A percentile compares a stretch with the other conserved stretches of the same genome.
phyloP scores from a whole-genome alignment of 1,140 invertebrate species.

The Stegodyphus dumicola region DNA sequence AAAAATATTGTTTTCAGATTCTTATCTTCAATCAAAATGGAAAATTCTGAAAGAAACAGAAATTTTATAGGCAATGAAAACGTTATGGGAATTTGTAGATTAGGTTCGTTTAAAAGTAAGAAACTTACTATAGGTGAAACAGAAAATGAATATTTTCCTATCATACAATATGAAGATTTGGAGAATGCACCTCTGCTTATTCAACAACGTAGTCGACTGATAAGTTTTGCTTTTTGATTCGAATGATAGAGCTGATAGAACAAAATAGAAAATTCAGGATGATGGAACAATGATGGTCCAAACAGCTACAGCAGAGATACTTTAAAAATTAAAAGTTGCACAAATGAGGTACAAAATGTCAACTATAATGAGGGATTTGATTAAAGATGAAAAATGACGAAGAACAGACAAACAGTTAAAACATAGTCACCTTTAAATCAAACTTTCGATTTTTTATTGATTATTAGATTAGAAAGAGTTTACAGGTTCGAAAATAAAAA shows the following conservation, averaged over 20 bases:
- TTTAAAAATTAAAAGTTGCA: conserved; percentile 2
- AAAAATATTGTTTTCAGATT: conserved; percentile 17
- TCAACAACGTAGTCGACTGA: neutral
- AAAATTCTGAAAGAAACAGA: conserved; percentile 15
- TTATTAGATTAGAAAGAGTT: conserved; percentile 25
- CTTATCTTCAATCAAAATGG: neutral
- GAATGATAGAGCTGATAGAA: neutral
- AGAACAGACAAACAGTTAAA: conserved; percentile 19
- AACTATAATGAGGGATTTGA: conserved; percentile 17
- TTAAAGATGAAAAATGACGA: neutral
- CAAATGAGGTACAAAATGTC: neutral
- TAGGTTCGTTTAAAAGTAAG: neutral
- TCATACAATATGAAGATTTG: neutral
- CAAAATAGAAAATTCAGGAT: neutral
- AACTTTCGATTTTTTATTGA: conserved; percentile 22
- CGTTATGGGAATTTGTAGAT: conserved; percentile 2
- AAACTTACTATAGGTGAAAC: neutral
- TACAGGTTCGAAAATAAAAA: neutral
- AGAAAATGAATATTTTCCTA: neutral
- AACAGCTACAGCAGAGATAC: conserved; percentile 5
- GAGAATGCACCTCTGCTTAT: neutral
- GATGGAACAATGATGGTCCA: neutral
- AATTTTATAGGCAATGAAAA: conserved; percentile 8
- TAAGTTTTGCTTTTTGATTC: conserved; percentile 27
- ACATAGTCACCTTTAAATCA: conserved; percentile 29